Conservation (phyloP, 2,888 invertebrate genomes). For the Drosophila antonietae region DNA sequence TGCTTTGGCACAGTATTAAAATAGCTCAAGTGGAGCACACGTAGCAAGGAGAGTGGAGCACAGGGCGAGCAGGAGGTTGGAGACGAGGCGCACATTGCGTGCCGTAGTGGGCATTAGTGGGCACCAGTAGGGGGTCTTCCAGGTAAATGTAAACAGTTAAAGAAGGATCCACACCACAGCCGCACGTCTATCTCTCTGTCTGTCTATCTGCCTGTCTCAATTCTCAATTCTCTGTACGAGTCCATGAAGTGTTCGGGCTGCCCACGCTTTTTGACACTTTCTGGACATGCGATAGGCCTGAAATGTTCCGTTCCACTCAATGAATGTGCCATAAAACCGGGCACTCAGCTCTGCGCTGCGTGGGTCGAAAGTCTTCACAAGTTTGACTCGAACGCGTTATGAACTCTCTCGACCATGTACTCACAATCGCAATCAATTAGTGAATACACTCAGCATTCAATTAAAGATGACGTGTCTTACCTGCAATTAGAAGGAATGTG, state of each 20-base stretch:
- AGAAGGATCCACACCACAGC: constrained; percentile 14
- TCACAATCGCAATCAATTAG: constrained; percentile 40
- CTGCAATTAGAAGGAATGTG: constrained; percentile 44
- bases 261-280: constrained; percentile 55
- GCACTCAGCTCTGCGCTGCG: constrained; percentile 35
- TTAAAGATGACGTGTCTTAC: constrained; percentile 46
- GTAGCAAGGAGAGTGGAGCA: background rate
- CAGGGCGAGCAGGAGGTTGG: constrained; percentile 11
- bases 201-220: constrained; percentile 7
- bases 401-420: constrained; percentile 25
- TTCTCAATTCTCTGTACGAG: constrained; percentile 28
- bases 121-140: constrained; percentile 23
- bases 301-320: constrained; percentile 26
- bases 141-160: constrained; percentile 31
- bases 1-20: constrained; percentile 61
- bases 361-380: constrained; percentile 41
- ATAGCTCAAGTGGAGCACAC: constrained; percentile 60
- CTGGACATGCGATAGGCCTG: constrained; percentile 32
- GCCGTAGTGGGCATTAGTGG: constrained; percentile 9
- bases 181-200: background rate
- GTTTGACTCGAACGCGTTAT: constrained; percentile 34
- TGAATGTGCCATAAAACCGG: constrained; percentile 34
- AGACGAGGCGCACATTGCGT: constrained; percentile 6
- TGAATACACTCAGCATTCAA: constrained; percentile 16
- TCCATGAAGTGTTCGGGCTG: constrained; percentile 33